phyloP scores from a whole-genome alignment of 2,113 vertebrate genomes.

The Bambusicola thoracicus region DNA sequence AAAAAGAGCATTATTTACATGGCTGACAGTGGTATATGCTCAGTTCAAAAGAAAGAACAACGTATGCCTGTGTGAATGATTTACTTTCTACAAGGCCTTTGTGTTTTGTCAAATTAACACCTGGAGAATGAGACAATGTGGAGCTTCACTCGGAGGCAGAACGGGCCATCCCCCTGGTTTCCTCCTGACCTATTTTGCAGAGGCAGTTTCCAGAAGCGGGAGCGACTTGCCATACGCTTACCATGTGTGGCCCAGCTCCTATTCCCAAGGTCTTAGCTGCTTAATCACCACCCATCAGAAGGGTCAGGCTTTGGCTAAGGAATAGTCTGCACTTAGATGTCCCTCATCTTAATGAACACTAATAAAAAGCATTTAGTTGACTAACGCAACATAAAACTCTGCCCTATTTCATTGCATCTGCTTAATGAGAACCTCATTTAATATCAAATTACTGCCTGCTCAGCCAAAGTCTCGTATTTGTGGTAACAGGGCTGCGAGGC shows the following conservation, averaged over 20 bases:
- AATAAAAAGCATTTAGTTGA: slow-evolving; percentile 85
- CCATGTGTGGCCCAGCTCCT: slow-evolving; percentile 75
- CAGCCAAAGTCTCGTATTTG: slow-evolving; percentile 81
- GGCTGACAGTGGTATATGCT: background rate
- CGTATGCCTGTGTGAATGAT: background rate
- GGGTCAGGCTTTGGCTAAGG: slow-evolving; percentile 77
- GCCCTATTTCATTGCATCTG: slow-evolving; percentile 79
- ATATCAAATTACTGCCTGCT: slow-evolving; percentile 86
- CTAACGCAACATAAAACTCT: slow-evolving; percentile 76
- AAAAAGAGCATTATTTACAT: background rate
- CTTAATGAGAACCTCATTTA: slow-evolving; percentile 81
- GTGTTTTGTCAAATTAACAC: slow-evolving; percentile 79
- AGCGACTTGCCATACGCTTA: background rate
- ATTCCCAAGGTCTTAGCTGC: slow-evolving; percentile 47
- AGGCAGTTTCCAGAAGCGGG: slow-evolving; percentile 2
- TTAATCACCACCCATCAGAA: slow-evolving; percentile 74
- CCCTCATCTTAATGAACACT: slow-evolving; percentile 84
- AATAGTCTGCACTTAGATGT: slow-evolving; percentile 76
- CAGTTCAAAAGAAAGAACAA: background rate
- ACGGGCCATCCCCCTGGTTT: slow-evolving; percentile 55
- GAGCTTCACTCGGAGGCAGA: slow-evolving; percentile 33
- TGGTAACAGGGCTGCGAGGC: slow-evolving; percentile 77
- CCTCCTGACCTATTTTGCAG: slow-evolving; percentile 54
- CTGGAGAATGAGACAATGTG: slow-evolving; percentile 56
- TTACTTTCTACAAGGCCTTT: slow-evolving; percentile 56